Conservation (phyloP, 2,113 vertebrate species). For the Motacilla tschutschensis region DNA sequence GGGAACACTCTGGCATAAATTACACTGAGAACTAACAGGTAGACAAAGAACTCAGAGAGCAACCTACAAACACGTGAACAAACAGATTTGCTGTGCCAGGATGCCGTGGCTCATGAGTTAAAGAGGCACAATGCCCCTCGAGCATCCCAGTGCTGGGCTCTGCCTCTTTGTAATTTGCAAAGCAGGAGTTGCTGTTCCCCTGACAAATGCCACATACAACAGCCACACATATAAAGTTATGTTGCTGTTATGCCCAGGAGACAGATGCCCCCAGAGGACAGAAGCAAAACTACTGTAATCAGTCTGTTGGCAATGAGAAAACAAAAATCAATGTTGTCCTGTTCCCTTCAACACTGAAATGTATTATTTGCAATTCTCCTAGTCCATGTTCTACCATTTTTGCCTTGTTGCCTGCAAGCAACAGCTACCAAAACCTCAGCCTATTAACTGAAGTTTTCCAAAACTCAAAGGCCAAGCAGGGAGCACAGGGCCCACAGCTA, state of each 20-base stretch:
- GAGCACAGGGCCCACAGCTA: not conserved
- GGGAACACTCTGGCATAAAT: conserved; percentile 18
- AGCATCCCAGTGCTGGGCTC: not conserved
- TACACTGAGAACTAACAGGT: not conserved
- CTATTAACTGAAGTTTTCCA: not conserved
- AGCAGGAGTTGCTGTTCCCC: not conserved
- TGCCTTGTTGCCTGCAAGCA: not conserved
- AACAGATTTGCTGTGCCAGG: not conserved
- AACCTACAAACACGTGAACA: not conserved
- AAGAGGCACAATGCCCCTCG: not conserved
- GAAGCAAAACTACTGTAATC: not conserved
- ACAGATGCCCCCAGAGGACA: not conserved
- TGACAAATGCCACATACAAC: not conserved
- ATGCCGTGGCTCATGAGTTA: not conserved
- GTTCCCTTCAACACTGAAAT: not conserved
- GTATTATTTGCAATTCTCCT: not conserved
- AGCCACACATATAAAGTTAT: not conserved
- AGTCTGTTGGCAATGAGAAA: not conserved
- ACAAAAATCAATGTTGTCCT: not conserved
- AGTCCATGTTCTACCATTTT: not conserved
- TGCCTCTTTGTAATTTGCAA: not conserved
- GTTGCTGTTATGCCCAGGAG: not conserved
- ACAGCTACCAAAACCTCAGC: not conserved
- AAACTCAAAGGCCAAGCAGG: not conserved
- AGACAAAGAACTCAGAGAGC: not conserved